Conservation (phyloP, 2,113 vertebrate species). For the Henicopernis longicauda region DNA sequence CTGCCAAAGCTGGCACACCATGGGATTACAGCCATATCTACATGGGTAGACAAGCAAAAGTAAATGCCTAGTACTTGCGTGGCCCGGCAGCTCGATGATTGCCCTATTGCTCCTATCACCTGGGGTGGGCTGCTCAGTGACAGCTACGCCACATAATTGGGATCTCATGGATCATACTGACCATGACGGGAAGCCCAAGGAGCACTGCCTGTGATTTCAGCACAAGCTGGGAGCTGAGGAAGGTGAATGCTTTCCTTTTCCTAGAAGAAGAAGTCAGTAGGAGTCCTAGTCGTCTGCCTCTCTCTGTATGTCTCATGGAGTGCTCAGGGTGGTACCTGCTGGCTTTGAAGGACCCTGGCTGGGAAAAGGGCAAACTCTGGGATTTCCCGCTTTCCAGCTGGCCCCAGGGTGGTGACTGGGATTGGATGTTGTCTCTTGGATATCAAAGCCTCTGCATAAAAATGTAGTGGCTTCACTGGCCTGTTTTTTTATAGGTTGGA, state of each 20-base stretch:
- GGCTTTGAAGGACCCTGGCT: not conserved
- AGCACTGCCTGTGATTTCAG: not conserved
- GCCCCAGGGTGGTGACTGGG: not conserved
- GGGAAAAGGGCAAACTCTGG: not conserved
- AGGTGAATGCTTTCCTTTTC: not conserved
- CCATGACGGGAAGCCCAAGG: not conserved
- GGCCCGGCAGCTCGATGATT: not conserved
- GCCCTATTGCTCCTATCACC: not conserved
- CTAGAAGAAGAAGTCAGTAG: not conserved
- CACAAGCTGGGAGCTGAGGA: not conserved
- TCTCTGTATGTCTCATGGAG: not conserved
- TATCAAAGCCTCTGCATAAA: not conserved
- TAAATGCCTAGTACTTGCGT: not conserved
- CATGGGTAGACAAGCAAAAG: not conserved
- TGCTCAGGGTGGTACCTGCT: not conserved
- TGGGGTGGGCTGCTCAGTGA: not conserved
- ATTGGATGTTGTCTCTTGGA: not conserved
- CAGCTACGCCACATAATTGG: rapidly evolving
- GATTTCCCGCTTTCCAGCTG: not conserved
- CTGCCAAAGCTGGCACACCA: not conserved
- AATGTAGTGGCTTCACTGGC: not conserved
- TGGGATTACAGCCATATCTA: not conserved
- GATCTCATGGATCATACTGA: not conserved
- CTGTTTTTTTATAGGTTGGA: conserved; percentile 26
- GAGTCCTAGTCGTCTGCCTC: not conserved